Evolutionary conservation across 2,797 vertebrate species (phyloP), one percentile per base, ranked within the genome.

Genomic region (Cephalopachus bancanus): DNA sequence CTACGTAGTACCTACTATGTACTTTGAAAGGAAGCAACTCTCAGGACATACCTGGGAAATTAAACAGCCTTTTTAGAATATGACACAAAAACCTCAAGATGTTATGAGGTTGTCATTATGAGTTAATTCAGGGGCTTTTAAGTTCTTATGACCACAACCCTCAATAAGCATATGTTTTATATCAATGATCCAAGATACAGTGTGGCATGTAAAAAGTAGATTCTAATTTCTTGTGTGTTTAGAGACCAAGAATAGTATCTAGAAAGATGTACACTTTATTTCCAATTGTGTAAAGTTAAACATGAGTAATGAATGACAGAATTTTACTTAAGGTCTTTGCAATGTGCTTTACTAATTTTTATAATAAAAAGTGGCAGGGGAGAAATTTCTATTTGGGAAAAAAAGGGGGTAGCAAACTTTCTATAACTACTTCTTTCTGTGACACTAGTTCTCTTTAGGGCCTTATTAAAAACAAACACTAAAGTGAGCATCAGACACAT

Each of bases 401-500:
- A 76, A 83, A 44, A 44, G 6, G 44, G 0, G 8, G n/a, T 26
- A 85, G 30, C 62, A 79, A 28, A 94, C 59, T 79, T 83, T 55
- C 76, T 19, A 4, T 37, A 87, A 83, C 53, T 62, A 65, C 16
- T 79, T 75, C 79, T 57, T 97, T 88, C 90, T 64, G 15, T 16
- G 90, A 93, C 90, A 92, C 30, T 83, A 69, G 30, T n/a, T 86
- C 22, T 92, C 87, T 92, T 87, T 76, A 76, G 93, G 93, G 94
- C 72, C 90, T 92, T 74, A 67, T 89, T 94, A 96, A 80, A 96
- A 65, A 89, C 69, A 81, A 88, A 92, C n/a, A 72, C 26, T 71
- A 30, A 96, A 86, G 79, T 76, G 97, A 96, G 89, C 88, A 94
- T 62, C 84, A 95, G 59, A 91, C 62, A 92, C n/a, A 37, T 16